Base-by-base conservation (phyloP, 2,113 vertebrate genomes). In the Andinoacara biseriatus region DNA sequence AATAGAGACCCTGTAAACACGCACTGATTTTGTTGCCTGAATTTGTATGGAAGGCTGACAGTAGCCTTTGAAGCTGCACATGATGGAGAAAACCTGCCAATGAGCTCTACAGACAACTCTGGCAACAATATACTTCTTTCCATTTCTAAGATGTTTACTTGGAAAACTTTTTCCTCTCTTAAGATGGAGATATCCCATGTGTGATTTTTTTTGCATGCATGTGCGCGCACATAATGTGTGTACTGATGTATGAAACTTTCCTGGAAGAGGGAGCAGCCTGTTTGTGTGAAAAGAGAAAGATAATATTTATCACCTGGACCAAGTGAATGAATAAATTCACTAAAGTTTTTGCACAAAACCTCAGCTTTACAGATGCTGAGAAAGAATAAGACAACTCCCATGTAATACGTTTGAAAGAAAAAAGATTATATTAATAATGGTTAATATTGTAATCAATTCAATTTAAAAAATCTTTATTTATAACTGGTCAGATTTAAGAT, bases 61-160 rank as follows among this genome's bases (percentile, higher is more conserved):
- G 80, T 59, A 18, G 56, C 26, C 83, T 91, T 92, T 93, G 87
- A 92, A 91, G 89, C 78, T 79, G n/a, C 8, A 18, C 26, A 35
- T 82, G 76, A 86, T 81, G 75, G 38, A 46, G 65, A 62, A 76
- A 86, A 79, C 5, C 31, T 80, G 74, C 58, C 86, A 78, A 11
- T 1, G 26, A 79, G 67, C 76, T 79, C 78, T 63, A 77, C 82
- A 83, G 74, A 65, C 74, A 82, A 69, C 49, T 24, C 61, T 69
- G 61, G 35, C 63, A 86, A 33, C 62, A 13, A 58, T 80, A 24
- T 38, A 15, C 56, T 43, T 17, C n/a, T 60, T 76, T 80, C 77
- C 11, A 46, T 86, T 83, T 77, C 85, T 43, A 72, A 74, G 11
- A 15, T 80, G 40, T 82, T 87, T 87, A 31, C 61, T 31, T 78